Percentiles rank a stretch among this genome's conserved stretches.
Conservation (phyloP, 1,140 invertebrate species). For the Bathynomus jamesi region DNA sequence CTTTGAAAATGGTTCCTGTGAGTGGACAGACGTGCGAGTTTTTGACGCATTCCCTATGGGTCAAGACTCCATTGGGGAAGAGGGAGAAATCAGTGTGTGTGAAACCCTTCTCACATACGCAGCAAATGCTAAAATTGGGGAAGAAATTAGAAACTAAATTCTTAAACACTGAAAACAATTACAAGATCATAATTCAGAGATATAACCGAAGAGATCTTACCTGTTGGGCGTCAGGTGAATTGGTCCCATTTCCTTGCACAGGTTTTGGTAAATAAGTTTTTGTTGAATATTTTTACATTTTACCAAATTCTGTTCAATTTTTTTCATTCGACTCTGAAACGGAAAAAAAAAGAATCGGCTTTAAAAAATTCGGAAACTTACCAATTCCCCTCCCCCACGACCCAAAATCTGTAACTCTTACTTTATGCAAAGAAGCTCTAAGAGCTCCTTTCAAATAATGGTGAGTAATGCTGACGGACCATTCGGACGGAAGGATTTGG, state of each 20-base stretch:
- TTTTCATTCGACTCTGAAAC: constrained; percentile 41
- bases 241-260: constrained; percentile 40
- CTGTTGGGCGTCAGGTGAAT: constrained; percentile 45
- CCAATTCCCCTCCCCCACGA: neutral
- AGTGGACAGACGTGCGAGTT: constrained; percentile 37
- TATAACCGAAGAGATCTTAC: constrained; percentile 37
- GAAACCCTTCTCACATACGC: constrained; percentile 46
- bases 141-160: neutral
- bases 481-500: constrained; percentile 46
- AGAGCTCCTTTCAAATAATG: constrained; percentile 45
- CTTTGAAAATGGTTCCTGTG: constrained; percentile 27
- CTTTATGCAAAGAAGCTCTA: constrained; percentile 43
- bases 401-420: neutral
- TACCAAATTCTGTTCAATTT: constrained; percentile 45
- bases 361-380: no score
- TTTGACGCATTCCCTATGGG: constrained; percentile 47
- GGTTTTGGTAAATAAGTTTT: constrained; percentile 43
- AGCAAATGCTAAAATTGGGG: constrained; percentile 45
- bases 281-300: constrained; percentile 46
- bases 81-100: constrained; percentile 45
- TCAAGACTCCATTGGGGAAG: constrained; percentile 48
- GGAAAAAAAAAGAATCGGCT: neutral
- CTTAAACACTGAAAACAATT: neutral
- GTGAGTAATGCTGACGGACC: constrained; percentile 46
- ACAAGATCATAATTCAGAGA: neutral